Conservation (phyloP, 2,113 vertebrate species). For the Hippocampus zosterae region DNA sequence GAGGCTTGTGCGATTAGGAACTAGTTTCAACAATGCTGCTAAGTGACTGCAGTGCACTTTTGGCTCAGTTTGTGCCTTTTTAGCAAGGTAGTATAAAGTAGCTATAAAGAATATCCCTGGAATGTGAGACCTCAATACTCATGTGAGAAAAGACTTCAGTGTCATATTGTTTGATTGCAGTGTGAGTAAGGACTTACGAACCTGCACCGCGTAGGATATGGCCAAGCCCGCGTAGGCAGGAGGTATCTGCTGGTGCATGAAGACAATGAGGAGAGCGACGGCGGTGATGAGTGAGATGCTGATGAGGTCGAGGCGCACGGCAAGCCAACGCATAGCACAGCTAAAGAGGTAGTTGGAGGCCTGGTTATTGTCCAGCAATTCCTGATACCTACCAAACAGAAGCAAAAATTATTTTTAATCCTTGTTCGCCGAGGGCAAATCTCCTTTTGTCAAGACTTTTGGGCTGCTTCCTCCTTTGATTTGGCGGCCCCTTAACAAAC, state of each 20-base stretch:
- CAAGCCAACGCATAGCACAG: constrained; percentile 77
- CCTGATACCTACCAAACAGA: constrained; percentile 69
- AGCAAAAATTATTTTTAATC: constrained; percentile 20
- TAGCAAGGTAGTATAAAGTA: neutral
- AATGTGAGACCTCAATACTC: neutral
- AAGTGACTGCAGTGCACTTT: neutral
- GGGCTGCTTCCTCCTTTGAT: neutral
- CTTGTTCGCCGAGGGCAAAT: neutral
- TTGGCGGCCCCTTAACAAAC: constrained; percentile 19
- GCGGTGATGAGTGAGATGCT: constrained; percentile 73
- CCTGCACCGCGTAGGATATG: constrained; percentile 78
- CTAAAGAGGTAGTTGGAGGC: constrained; percentile 77
- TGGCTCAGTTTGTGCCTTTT: neutral
- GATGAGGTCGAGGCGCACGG: constrained; percentile 78
- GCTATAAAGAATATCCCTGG: neutral
- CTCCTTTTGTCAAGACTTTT: neutral
- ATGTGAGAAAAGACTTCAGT: neutral
- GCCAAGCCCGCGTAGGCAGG: constrained; percentile 78
- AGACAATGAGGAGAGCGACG: constrained; percentile 74
- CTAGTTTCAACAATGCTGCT: neutral
- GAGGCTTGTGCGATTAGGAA: neutral
- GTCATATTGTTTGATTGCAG: neutral
- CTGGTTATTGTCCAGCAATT: constrained; percentile 77
- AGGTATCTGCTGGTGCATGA: constrained; percentile 76
- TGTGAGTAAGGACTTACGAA: constrained; percentile 25